Evolutionary conservation across 2,888 invertebrate genomes (phyloP).

Genomic region (Eutolmus rufibarbis): DNA sequence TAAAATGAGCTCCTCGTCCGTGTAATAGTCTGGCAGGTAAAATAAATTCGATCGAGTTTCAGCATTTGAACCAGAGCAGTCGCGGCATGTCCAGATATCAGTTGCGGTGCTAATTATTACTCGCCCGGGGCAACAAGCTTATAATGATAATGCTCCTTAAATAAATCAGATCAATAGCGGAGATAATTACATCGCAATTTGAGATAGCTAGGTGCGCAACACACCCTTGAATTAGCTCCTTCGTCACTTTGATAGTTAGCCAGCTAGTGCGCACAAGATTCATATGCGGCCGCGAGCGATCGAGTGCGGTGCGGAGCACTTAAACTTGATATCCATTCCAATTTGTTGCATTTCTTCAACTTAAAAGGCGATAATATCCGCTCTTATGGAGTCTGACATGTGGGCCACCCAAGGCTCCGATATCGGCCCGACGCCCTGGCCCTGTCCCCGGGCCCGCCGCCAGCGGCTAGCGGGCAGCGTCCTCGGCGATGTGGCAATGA

Average conservation of each 20-base stretch:
- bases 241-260: not conserved
- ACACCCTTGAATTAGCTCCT: constrained; percentile 17
- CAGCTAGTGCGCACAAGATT: not conserved
- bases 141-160: constrained; percentile 24
- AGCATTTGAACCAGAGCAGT: not conserved
- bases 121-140: constrained; percentile 7
- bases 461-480: constrained; percentile 37
- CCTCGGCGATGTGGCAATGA: constrained; percentile 29
- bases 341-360: constrained; percentile 64
- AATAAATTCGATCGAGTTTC: not conserved
- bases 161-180: constrained; percentile 19
- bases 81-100: not conserved
- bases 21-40: not conserved
- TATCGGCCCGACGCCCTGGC: constrained; percentile 51
- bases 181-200: constrained; percentile 32
- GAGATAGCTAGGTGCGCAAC: constrained; percentile 19
- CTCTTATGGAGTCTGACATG: constrained; percentile 63
- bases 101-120: constrained; percentile 17
- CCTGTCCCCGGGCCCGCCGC: not conserved
- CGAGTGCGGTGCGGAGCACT: constrained; percentile 53
- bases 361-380: constrained; percentile 64
- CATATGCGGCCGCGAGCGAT: not conserved
- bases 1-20: not conserved
- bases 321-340: constrained; percentile 64
- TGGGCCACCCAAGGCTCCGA: constrained; percentile 63